Percentiles rank a stretch among this genome's conserved stretches.
Conservation (phyloP, 1,140 invertebrate species). For the Drosophila parvula region DNA sequence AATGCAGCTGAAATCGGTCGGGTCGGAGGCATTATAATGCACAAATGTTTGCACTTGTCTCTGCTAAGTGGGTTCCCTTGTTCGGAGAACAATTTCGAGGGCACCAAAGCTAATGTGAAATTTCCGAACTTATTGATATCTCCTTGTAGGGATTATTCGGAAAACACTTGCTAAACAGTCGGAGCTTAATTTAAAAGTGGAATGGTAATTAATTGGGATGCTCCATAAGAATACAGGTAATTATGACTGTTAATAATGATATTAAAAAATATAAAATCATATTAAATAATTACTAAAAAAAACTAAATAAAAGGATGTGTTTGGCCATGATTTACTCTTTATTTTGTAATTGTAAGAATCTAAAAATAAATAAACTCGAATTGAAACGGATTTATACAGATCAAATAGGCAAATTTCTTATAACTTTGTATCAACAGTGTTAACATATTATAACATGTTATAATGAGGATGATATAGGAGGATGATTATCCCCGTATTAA, state of each 20-base stretch:
- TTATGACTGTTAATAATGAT: not conserved
- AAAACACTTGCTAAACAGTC: not conserved
- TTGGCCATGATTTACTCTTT: too few relatives aligned
- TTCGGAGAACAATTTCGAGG: conserved; percentile 21
- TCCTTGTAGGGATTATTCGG: not conserved
- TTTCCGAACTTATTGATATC: conserved; percentile 8
- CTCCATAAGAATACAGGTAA: not conserved
- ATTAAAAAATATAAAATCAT: too few relatives aligned
- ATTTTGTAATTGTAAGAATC: too few relatives aligned
- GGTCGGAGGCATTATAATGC: conserved; percentile 48
- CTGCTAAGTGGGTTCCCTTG: conserved; percentile 60
- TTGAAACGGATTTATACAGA: not conserved
- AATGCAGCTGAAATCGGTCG: conserved; percentile 41
- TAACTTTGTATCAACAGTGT: not conserved
- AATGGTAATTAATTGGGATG: not conserved
- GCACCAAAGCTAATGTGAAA: conserved; percentile 5
- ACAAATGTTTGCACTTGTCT: conserved; percentile 60
- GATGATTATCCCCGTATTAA: too few relatives aligned
- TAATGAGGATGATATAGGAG: too few relatives aligned
- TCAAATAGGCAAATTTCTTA: not conserved
- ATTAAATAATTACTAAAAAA: not conserved
- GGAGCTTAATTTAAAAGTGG: not conserved
- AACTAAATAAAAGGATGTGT: too few relatives aligned
- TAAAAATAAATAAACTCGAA: not conserved
- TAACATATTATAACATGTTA: too few relatives aligned